These are phyloP conservation scores for Pteromalus puparum DNA, from an alignment of 1,140 invertebrate genomes.

Conservation along the genomic window DNA sequence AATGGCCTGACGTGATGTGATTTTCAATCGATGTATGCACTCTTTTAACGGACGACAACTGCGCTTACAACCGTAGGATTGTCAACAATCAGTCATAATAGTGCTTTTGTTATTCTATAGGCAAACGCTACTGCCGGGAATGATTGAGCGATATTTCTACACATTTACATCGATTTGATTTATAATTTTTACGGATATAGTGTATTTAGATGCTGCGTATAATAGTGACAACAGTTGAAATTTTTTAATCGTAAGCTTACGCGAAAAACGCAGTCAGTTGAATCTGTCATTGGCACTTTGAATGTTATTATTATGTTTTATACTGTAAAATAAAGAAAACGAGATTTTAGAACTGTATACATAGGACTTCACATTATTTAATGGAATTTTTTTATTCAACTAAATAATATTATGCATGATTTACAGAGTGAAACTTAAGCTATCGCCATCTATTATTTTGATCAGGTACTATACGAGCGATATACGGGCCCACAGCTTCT, in stretches of 20 bases:
- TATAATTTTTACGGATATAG: not conserved
- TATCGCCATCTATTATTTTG: no score
- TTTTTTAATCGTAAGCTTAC: not conserved
- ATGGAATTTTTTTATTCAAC: no score
- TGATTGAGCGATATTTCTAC: no score
- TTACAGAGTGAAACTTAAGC: no score
- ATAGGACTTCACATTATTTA: not conserved
- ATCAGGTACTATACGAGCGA: no score
- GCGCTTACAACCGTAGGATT: not conserved
- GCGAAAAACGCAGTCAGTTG: not conserved
- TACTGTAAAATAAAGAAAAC: constrained; percentile 6
- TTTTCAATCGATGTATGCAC: not conserved
- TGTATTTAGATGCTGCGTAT: not conserved
- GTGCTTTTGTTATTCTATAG: no score
- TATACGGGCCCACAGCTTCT: no score
- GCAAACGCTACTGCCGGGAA: no score
- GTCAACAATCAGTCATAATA: not conserved
- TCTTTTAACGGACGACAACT: not conserved
- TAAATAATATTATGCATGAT: no score
- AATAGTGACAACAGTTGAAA: not conserved
- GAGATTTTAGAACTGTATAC: not conserved
- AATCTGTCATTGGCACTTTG: not conserved
- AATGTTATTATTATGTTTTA: not conserved
- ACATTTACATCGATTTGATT: not conserved
- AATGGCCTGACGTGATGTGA: not conserved